Evolutionary conservation across 2,888 invertebrate species (phyloP), one percentile per base, ranked within the genome.

Genomic region (Drosophila infuscata): DNA sequence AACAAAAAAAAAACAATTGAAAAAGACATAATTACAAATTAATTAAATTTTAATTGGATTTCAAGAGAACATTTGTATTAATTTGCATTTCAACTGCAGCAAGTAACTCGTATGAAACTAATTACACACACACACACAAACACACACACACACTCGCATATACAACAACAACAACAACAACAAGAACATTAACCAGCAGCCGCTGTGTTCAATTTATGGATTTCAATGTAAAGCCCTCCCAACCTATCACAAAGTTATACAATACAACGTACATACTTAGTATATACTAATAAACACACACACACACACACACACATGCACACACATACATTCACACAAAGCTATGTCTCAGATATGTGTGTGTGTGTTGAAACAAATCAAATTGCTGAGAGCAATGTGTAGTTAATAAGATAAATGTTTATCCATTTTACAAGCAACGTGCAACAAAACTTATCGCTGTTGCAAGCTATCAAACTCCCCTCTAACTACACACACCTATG

Each of bases 211-310:
- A 84, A 80, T 82, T 85, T 80, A 89, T 86, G 85, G 89, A 86
- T 86, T 86, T 86, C 85, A 86, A 76, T 89, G 76, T 76, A 84
- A 86, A 89, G 88, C 85, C 85, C 85, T 89, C 89, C 85, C 88
- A 73, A 76, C 67, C 67, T 79, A 72, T 74, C 56, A 71, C 64
- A 67, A 57, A 41, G 17, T 29, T 56, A 29, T n/a, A 49, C 60
- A 57, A 54, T 25, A 3, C 25, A 25, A 61, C 58, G 58, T 54
- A 33, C 41, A 71, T 52, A 36, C 29, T 29, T 54, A 54, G 29
- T 17, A 51, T 36, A 36, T 56, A 60, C 46, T 30, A 65, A 59
- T 38, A 74, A 56, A 49, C 57, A 58, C 72, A 66, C 65, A 35
- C 65, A 67, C 59, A 53, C 29, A 53, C 36, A 63, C 41, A 35